Evolutionary conservation across 2,113 vertebrate genomes (phyloP).

Genomic region (Cygnus buccinator): DNA sequence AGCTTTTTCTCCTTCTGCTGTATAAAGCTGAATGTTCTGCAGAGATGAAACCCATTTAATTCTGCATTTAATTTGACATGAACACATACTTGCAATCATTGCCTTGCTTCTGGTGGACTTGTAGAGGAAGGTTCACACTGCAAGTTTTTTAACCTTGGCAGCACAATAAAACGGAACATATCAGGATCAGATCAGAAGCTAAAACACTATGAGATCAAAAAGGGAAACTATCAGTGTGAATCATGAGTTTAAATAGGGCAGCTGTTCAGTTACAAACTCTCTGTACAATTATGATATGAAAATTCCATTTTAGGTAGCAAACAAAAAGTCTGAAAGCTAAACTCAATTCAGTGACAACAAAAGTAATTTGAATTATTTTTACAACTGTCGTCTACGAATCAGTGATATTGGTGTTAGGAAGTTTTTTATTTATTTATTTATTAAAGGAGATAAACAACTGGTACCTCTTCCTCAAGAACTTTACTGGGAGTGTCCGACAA

Average conservation of each 20-base stretch:
- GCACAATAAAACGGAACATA: conserved; percentile 36
- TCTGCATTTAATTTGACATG: background rate
- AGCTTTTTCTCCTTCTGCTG: conserved; percentile 19
- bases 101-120: conserved; percentile 32
- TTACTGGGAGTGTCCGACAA: background rate
- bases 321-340: background rate
- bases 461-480: background rate
- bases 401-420: background rate
- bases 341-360: background rate
- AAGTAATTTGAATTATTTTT: background rate
- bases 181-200: background rate
- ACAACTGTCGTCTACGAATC: background rate
- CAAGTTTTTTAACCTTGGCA: conserved; percentile 19
- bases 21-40: conserved; percentile 16
- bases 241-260: background rate
- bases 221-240: background rate
- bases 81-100: background rate
- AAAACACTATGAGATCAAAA: background rate
- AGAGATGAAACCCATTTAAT: conserved; percentile 20
- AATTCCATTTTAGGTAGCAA: background rate
- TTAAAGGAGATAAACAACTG: background rate
- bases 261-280: background rate
- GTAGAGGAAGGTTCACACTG: conserved; percentile 14
- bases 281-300: background rate
- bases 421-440: background rate